phyloP scores from a whole-genome alignment of 2,113 vertebrate species.

The Marcusenius ussheri region DNA sequence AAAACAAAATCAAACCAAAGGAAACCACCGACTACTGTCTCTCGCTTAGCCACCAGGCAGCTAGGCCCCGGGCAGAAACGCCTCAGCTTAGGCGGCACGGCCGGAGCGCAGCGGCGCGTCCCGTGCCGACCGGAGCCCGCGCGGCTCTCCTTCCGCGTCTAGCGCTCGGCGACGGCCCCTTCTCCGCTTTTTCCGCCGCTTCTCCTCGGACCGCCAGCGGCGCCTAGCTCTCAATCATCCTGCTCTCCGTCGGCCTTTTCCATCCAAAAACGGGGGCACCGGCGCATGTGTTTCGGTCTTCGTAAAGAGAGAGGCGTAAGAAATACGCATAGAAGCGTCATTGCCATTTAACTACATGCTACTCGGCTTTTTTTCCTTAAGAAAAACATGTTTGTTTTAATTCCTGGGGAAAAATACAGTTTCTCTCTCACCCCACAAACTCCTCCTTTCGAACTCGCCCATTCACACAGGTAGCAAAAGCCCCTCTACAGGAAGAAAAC shows the following conservation, averaged over 20 bases:
- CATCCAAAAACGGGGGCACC: background rate
- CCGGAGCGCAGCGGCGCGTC: background rate
- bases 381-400: constrained; percentile 21
- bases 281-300: constrained; percentile 6
- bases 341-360: background rate
- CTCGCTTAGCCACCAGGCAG: background rate
- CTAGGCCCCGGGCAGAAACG: background rate
- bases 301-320: background rate
- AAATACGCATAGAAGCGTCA: constrained; percentile 8
- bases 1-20: background rate
- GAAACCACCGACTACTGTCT: background rate
- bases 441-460: constrained; percentile 39
- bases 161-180: background rate
- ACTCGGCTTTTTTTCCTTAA: background rate
- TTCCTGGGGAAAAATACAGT: constrained; percentile 23
- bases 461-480: constrained; percentile 49
- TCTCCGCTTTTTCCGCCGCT: background rate
- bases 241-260: constrained; percentile 1
- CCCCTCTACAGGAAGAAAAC: constrained; percentile 39
- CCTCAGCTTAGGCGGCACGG: background rate
- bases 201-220: constrained; percentile 17
- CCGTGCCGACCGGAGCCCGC: background rate
- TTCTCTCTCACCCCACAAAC: constrained; percentile 38
- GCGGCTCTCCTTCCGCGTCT: constrained; percentile 13
- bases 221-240: constrained; percentile 36